These are phyloP conservation scores for Pachycephala philippinensis DNA, from an alignment of 2,113 vertebrate genomes.

Conservation along the genomic window DNA sequence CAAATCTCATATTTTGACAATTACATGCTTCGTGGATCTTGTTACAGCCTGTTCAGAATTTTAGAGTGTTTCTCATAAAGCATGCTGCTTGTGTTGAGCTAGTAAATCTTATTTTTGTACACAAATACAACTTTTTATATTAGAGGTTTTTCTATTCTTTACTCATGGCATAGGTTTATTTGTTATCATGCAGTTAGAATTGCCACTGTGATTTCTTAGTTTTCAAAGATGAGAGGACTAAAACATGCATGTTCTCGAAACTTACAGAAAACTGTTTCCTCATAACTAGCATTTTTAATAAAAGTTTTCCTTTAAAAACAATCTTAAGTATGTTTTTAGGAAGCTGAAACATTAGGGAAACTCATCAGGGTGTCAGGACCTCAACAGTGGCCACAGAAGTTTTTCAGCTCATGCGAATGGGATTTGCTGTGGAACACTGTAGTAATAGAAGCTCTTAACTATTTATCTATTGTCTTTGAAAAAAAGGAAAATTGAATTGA, in stretches of 20 bases:
- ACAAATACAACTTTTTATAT: neutral
- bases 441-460: neutral
- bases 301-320: neutral
- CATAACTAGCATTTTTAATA: neutral
- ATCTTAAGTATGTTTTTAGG: neutral
- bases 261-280: neutral
- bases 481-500: no score
- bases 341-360: neutral
- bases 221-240: neutral
- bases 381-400: neutral
- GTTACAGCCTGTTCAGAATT: neutral
- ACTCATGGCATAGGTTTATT: neutral
- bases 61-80: neutral
- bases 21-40: neutral
- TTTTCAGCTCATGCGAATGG: neutral
- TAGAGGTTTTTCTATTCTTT: neutral
- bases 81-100: neutral
- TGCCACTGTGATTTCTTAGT: neutral
- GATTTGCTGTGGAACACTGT: neutral
- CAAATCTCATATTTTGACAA: neutral
- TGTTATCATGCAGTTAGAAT: neutral
- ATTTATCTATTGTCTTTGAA: neutral
- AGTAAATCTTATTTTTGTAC: neutral
- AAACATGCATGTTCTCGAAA: neutral
- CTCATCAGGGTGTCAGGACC: neutral